Percentiles rank a stretch among this genome's conserved stretches.
These are phyloP conservation scores for Alloscopus bannaensis DNA, from an alignment of 2,888 invertebrate species.

Conservation along the genomic window DNA sequence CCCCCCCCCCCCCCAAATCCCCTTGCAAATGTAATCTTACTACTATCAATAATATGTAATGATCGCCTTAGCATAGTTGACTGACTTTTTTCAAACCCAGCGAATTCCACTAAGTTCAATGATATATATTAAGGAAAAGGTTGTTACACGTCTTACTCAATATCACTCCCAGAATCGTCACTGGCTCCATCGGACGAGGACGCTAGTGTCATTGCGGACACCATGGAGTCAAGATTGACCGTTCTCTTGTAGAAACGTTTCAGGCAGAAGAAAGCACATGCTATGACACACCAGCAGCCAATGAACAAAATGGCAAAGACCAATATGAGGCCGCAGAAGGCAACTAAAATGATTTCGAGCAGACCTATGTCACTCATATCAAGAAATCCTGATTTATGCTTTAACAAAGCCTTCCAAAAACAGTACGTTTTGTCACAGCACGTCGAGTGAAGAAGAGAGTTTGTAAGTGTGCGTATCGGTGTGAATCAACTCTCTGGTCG, in stretches of 20 bases:
- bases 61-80: no score
- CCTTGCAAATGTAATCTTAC: no score
- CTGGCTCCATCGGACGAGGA: slow-evolving; percentile 41
- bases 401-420: background rate
- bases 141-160: slow-evolving; percentile 42
- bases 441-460: no score
- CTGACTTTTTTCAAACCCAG: no score
- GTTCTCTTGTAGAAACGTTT: slow-evolving; percentile 57
- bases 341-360: slow-evolving; percentile 58
- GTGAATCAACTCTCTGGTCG: background rate
- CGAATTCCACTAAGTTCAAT: no score
- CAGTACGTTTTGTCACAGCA: background rate
- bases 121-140: background rate
- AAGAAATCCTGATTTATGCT: no score
- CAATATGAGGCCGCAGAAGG: slow-evolving; percentile 61
- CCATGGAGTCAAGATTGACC: slow-evolving; percentile 52
- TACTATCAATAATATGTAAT: no score
- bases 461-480: no score
- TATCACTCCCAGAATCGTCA: slow-evolving; percentile 54
- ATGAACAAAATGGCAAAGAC: slow-evolving; percentile 58
- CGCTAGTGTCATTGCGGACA: slow-evolving; percentile 50
- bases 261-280: slow-evolving; percentile 60
- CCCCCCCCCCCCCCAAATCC: no score
- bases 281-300: slow-evolving; percentile 61
- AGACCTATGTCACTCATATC: slow-evolving; percentile 51